Evolutionary conservation across 2,113 vertebrate genomes (phyloP).

Genomic region (Tragulus kanchil): DNA sequence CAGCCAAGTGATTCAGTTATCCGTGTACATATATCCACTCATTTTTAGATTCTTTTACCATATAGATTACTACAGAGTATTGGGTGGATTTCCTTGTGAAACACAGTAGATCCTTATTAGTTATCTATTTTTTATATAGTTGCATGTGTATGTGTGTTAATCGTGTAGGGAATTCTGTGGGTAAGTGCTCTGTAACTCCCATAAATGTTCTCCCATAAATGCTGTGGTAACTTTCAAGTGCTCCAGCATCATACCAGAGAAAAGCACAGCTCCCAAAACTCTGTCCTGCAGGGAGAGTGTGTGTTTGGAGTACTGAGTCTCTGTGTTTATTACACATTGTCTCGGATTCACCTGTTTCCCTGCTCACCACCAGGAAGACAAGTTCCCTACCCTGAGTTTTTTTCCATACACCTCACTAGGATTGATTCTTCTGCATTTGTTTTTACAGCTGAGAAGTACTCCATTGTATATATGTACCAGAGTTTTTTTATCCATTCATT

Average conservation of each 20-base stretch:
- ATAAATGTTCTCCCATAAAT: too few relatives aligned
- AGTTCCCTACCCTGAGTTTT: too few relatives aligned
- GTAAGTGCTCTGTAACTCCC: too few relatives aligned
- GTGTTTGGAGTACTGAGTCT: neutral
- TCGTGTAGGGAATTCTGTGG: accelerated
- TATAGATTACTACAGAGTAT: too few relatives aligned
- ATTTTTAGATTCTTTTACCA: neutral
- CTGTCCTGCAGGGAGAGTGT: neutral
- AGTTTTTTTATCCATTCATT: too few relatives aligned
- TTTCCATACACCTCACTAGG: too few relatives aligned
- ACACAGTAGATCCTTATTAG: neutral
- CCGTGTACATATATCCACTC: neutral
- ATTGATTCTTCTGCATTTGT: too few relatives aligned
- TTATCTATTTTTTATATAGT: neutral
- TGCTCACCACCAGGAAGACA: too few relatives aligned
- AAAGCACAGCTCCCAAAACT: neutral
- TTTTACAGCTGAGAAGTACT: too few relatives aligned
- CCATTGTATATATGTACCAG: too few relatives aligned
- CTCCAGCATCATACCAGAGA: neutral
- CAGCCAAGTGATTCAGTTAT: neutral
- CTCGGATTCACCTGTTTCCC: neutral
- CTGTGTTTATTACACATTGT: too few relatives aligned
- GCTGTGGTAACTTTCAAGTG: too few relatives aligned
- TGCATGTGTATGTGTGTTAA: neutral
- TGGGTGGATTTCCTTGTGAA: neutral